Base-by-base conservation (phyloP, 2,797 vertebrate genomes). In the Argyrosomus regius region DNA sequence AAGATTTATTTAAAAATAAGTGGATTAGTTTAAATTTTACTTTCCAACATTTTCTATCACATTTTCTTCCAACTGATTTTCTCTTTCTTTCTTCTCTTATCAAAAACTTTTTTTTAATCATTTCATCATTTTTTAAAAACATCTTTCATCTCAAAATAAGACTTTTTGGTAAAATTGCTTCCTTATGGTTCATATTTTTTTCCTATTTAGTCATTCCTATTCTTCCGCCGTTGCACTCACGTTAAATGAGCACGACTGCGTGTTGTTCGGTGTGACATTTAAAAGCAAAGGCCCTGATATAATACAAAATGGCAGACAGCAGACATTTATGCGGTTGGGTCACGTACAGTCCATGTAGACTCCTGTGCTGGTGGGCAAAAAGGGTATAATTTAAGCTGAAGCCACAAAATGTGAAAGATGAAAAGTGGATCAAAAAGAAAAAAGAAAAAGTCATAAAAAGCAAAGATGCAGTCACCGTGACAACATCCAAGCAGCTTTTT, bases 191-290 rank as follows among this genome's bases (percentile, higher is more conserved):
- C 14, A 6, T 6, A 14, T 28, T 26, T 64, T 20, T 31, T 39
- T 14, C 12, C 10, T 45, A 13, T 45, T 45, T 13, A 11, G 16
- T 48, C 22, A 13, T 7, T 64, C 10, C 17, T 28, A 65, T 50
- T 31, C 53, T 26, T 26, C 35, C 22, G 3, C 64, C 10, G 46
- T n/a, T 65, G 49, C 13, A 53, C 46, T 35, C 20, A 39, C 17
- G 26, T 50, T 65, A 16, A 50, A 50, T 48, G 43, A 63, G 24
- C 43, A 28, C 43, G 18, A 17, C 9, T 63, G 61, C 59, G 24
- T 16, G 59, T 64, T n/a, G 45, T 26, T 64, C 28, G 8, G 26
- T 49, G 57, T 64, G 17, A 64, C 59, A 12, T 65, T 45, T 45
- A 45, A 45, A 45, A 45, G 13, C 13, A 22, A 53, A 59, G 13